Evolutionary conservation across 2,888 invertebrate species (phyloP).

Genomic region (Notocelia uddmanniana): DNA sequence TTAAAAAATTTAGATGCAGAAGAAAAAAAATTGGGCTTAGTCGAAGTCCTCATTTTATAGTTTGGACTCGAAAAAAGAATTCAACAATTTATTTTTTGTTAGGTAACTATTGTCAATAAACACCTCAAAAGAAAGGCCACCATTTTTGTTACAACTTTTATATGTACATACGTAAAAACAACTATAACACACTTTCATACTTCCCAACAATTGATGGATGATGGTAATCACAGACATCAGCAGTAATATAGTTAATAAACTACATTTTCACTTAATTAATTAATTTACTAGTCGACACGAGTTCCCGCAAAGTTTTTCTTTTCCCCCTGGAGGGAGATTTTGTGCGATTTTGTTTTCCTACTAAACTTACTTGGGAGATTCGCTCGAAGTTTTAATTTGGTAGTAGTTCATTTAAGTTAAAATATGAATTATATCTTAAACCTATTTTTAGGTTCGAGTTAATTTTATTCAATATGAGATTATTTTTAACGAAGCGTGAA

Average conservation of each 20-base stretch:
- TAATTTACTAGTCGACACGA: constrained; percentile 26
- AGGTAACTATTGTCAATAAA: too few relatives aligned
- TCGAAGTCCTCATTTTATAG: too few relatives aligned
- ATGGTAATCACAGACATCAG: constrained; percentile 5
- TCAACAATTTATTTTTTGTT: too few relatives aligned
- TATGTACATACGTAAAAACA: not conserved
- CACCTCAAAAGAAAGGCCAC: too few relatives aligned
- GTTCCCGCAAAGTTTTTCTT: constrained; percentile 30
- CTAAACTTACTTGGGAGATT: constrained; percentile 9
- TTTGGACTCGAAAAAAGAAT: too few relatives aligned
- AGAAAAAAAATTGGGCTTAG: too few relatives aligned
- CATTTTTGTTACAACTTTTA: too few relatives aligned
- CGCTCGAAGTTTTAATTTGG: constrained; percentile 11
- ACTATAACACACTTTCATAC: not conserved
- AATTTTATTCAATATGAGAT: not conserved
- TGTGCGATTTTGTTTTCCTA: constrained; percentile 12
- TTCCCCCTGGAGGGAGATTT: constrained; percentile 14
- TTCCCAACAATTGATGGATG: constrained; percentile 22
- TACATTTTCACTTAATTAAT: constrained; percentile 40
- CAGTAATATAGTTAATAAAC: constrained; percentile 29
- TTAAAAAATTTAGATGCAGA: too few relatives aligned
- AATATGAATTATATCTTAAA: not conserved
- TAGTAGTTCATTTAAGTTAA: not conserved
- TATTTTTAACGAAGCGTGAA: too few relatives aligned
- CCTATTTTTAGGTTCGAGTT: not conserved